phyloP scores from a whole-genome alignment of 1,140 invertebrate genomes.

The Platorchestia sp. region DNA sequence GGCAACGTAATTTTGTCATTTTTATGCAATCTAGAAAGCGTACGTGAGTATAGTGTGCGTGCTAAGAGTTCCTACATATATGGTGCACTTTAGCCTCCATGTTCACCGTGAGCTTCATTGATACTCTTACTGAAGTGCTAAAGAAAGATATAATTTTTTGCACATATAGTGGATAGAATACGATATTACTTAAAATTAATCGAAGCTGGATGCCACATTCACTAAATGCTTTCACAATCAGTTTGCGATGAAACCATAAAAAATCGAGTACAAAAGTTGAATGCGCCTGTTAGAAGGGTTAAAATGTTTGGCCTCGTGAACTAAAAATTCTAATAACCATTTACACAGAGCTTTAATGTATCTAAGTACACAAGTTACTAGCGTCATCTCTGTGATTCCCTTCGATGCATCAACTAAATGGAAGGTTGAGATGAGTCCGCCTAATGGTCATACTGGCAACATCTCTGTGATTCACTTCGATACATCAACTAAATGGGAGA shows the following conservation, averaged over 20 bases:
- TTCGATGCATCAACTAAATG: background rate
- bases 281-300: no score
- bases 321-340: background rate
- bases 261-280: background rate
- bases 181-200: background rate
- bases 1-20: background rate
- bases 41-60: no score
- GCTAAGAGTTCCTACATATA: no score
- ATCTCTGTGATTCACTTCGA: background rate
- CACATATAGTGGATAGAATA: background rate
- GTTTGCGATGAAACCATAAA: background rate
- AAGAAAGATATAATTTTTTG: background rate
- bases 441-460: background rate
- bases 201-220: background rate
- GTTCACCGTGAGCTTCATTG: no score
- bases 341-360: background rate
- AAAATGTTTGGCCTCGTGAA: background rate
- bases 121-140: background rate
- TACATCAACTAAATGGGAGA: background rate
- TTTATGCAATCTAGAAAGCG: background rate
- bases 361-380: background rate
- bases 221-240: background rate
- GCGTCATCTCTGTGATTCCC: background rate
- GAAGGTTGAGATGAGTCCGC: background rate
- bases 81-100: no score